Percentiles rank a stretch among this genome's conserved stretches.
phyloP scores from a whole-genome alignment of 53 echinoderm and acorn worm species.

The Patiria pectinifera region DNA sequence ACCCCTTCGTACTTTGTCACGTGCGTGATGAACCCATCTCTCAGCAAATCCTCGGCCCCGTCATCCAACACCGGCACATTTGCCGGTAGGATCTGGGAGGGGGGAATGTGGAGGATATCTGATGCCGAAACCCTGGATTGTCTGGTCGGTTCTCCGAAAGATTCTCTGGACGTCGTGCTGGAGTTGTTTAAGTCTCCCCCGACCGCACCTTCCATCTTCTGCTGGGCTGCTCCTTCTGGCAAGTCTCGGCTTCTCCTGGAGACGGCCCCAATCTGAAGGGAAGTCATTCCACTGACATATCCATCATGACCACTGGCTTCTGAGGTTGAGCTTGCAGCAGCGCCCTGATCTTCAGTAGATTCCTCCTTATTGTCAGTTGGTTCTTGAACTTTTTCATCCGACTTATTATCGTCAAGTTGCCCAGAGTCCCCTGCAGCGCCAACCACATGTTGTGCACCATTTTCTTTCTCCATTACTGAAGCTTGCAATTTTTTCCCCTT shows the following conservation, averaged over 20 bases:
- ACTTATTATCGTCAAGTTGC: too few species aligned
- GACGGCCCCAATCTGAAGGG: background rate
- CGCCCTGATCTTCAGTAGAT: too few species aligned
- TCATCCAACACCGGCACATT: background rate
- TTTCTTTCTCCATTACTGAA: too few species aligned
- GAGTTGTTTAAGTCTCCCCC: background rate
- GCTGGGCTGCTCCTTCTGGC: background rate
- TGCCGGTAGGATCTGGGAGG: background rate
- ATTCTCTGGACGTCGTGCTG: background rate
- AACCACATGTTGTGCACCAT: too few species aligned
- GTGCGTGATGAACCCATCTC: conserved; percentile 19
- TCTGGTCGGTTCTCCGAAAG: background rate
- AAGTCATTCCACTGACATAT: background rate
- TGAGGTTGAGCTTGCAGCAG: too few species aligned
- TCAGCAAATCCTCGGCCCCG: background rate
- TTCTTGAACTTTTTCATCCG: too few species aligned
- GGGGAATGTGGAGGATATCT: background rate
- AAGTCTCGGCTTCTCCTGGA: background rate
- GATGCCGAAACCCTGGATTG: background rate
- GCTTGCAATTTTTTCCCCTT: too few species aligned
- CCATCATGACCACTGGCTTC: too few species aligned
- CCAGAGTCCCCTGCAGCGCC: too few species aligned
- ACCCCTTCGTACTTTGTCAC: conserved; percentile 44
- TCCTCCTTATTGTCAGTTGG: too few species aligned
- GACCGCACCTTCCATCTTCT: background rate